Evolutionary conservation across 2,888 invertebrate species (phyloP).

Genomic region (Chrysolina oricalcia): DNA sequence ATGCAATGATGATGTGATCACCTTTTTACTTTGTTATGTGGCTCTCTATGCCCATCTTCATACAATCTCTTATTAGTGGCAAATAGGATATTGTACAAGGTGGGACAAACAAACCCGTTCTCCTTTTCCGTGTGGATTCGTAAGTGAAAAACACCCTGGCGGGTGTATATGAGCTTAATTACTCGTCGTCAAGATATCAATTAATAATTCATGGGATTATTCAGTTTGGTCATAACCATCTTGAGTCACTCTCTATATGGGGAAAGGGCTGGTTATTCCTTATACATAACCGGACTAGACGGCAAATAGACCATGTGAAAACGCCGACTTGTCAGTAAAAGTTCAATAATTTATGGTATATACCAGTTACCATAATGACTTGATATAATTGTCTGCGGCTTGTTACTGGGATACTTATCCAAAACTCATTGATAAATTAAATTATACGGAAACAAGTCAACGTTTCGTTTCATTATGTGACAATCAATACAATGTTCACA

Average conservation of each 20-base stretch:
- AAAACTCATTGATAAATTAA: slow-evolving; percentile 13
- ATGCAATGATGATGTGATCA: slow-evolving; percentile 59
- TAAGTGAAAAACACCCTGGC: not conserved
- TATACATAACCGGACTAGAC: slow-evolving; percentile 5
- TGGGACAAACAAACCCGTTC: not conserved
- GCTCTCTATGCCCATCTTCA: slow-evolving; percentile 36
- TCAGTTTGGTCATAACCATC: slow-evolving; percentile 16
- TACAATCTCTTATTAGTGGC: slow-evolving; percentile 24
- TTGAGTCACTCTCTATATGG: not conserved
- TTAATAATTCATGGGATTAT: slow-evolving; percentile 13
- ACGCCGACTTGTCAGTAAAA: not conserved
- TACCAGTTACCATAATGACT: slow-evolving; percentile 10
- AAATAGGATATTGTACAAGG: slow-evolving; percentile 20
- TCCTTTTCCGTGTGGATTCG: not conserved
- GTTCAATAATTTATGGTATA: slow-evolving; percentile 16
- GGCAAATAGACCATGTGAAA: slow-evolving; percentile 2
- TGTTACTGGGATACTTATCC: not conserved
- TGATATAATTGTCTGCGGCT: not conserved
- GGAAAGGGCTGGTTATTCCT: not conserved
- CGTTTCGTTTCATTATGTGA: not conserved
- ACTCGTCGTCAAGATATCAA: not conserved
- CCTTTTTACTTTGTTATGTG: slow-evolving; percentile 55
- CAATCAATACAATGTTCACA: not conserved
- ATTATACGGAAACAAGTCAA: not conserved
- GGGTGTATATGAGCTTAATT: not conserved